These are phyloP conservation scores for Rhopalosiphum padi DNA, from an alignment of 1,140 invertebrate genomes.

Conservation along the genomic window DNA sequence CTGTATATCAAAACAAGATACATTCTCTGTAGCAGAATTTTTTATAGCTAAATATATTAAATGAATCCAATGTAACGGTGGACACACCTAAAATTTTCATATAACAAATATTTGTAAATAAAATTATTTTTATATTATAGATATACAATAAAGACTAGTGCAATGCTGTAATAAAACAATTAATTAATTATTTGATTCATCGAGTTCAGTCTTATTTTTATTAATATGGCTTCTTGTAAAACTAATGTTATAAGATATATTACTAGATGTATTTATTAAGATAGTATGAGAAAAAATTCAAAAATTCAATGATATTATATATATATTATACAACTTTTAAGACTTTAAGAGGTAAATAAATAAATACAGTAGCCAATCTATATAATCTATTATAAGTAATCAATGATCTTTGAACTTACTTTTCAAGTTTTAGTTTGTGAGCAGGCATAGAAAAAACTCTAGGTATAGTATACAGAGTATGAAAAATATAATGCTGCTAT, in stretches of 20 bases:
- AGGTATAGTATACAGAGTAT: not conserved
- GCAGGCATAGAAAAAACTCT: not conserved
- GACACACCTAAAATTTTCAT: not conserved
- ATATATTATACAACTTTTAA: not conserved
- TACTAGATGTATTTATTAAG: no score
- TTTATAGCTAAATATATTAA: slow-evolving; percentile 47
- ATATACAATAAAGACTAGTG: not conserved
- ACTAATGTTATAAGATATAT: no score
- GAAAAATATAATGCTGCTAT: not conserved
- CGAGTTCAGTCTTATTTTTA: no score
- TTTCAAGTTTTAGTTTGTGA: not conserved
- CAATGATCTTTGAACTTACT: not conserved
- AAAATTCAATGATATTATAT: not conserved
- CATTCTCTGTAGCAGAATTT: not conserved
- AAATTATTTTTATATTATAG: not conserved
- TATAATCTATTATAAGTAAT: not conserved
- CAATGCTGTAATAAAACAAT: not conserved
- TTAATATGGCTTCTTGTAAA: no score
- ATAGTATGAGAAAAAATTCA: no score
- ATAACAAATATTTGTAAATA: not conserved
- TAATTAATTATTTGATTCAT: not conserved
- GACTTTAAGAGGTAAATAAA: not conserved
- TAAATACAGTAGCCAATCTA: not conserved
- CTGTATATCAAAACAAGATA: not conserved
- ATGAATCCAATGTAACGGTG: not conserved